These are phyloP conservation scores for Hormaphis cornu DNA, from an alignment of 1,140 invertebrate species.

Conservation along the genomic window DNA sequence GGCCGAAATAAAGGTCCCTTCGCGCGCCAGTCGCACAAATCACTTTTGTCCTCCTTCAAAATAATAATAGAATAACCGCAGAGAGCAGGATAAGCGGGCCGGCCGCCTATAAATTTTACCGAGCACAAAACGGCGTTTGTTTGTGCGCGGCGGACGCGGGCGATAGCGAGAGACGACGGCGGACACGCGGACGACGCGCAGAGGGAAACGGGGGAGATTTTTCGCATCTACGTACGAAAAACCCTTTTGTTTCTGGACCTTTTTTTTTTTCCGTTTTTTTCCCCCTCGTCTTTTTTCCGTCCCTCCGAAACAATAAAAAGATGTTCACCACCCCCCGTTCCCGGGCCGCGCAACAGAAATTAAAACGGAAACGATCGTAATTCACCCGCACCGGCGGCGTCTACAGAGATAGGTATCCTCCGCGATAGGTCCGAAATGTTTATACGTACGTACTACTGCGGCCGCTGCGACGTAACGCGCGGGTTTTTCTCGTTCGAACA, in stretches of 20 bases:
- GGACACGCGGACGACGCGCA: background rate
- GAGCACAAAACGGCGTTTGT: conserved; percentile 28
- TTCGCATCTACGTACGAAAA: conserved; percentile 26
- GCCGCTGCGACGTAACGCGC: background rate
- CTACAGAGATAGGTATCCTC: background rate
- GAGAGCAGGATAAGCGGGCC: conserved; percentile 13
- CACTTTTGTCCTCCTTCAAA: conserved; percentile 32
- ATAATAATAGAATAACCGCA: conserved; percentile 30
- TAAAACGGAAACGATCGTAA: conserved; percentile 26
- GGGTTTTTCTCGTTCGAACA: background rate
- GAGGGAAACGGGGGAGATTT: background rate
- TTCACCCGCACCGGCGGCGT: background rate
- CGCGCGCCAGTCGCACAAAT: conserved; percentile 31
- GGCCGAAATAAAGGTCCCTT: conserved; percentile 20
- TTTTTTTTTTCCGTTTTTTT: background rate
- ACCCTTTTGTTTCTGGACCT: conserved; percentile 29
- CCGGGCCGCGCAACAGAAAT: background rate
- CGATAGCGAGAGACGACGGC: background rate
- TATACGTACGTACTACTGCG: no score
- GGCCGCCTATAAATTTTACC: conserved; percentile 31
- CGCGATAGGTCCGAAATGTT: no score
- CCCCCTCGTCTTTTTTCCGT: no score
- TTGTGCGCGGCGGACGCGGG: background rate
- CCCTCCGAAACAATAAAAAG: conserved; percentile 16
- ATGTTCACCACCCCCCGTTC: background rate